A percentile compares a stretch with the other conserved stretches of the same genome.
phyloP scores from a whole-genome alignment of 2,888 invertebrate genomes.

The Drosophila fulvimacula region DNA sequence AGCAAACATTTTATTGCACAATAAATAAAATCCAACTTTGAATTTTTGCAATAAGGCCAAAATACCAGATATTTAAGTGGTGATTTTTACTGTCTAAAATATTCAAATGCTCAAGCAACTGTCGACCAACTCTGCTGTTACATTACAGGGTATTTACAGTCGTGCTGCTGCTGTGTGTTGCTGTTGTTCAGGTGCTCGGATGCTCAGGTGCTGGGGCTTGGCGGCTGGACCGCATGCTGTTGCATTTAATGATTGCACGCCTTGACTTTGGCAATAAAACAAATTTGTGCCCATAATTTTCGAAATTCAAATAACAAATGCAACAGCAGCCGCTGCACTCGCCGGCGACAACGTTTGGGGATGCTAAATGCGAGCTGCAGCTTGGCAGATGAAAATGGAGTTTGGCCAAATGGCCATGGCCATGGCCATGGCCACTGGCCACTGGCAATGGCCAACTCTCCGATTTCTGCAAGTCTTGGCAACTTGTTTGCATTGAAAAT shows the following conservation, averaged over 20 bases:
- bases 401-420: constrained; percentile 22
- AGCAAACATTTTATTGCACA: too few species aligned
- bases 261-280: constrained; percentile 82
- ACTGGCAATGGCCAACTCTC: constrained; percentile 38
- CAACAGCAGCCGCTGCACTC: constrained; percentile 25
- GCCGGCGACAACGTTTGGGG: constrained; percentile 30
- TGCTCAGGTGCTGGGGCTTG: constrained; percentile 45
- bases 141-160: constrained; percentile 23
- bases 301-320: constrained; percentile 80
- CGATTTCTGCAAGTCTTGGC: constrained; percentile 52
- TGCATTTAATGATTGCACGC: constrained; percentile 82
- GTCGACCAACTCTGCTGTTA: not conserved
- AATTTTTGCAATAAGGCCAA: too few species aligned
- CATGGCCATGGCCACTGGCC: constrained; percentile 29
- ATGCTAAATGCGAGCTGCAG: constrained; percentile 20
- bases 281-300: constrained; percentile 81
- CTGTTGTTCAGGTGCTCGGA: constrained; percentile 14
- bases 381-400: constrained; percentile 23
- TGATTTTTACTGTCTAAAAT: too few species aligned
- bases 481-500: constrained; percentile 81
- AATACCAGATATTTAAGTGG: too few species aligned
- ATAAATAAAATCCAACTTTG: too few species aligned
- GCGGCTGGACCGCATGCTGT: constrained; percentile 74
- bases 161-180: constrained; percentile 4
- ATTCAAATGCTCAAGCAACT: too few species aligned